phyloP scores from a whole-genome alignment of 2,797 vertebrate genomes.

The Saguinus oedipus region DNA sequence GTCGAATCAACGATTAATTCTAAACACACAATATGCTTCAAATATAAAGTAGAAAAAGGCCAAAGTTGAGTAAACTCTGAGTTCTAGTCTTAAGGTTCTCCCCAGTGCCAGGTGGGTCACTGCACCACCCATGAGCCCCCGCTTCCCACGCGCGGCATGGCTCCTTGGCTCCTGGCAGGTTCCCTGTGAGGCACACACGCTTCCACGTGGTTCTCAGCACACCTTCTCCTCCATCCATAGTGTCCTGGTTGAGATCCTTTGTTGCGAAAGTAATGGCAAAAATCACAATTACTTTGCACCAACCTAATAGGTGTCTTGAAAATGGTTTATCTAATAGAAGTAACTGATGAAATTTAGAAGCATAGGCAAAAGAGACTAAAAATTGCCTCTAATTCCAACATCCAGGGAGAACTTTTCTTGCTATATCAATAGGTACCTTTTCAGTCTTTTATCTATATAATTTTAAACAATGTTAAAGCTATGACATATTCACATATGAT shows the following conservation, averaged over 20 bases:
- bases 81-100: not conserved
- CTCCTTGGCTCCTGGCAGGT: accelerated
- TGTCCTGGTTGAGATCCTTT: not conserved
- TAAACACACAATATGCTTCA: not conserved
- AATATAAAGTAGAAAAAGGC: not conserved
- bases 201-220: accelerated
- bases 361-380: not conserved
- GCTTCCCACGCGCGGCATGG: accelerated
- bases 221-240: accelerated
- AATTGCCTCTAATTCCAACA: not conserved
- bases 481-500: not conserved
- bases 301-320: not conserved
- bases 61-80: not conserved
- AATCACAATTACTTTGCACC: not conserved
- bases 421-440: not conserved
- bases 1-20: not conserved
- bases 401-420: not conserved
- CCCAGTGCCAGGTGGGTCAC: accelerated
- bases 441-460: not conserved
- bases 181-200: accelerated
- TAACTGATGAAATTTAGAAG: not conserved
- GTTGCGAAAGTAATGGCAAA: not conserved
- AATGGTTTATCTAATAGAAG: not conserved
- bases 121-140: accelerated
- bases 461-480: conserved; percentile 5